These are phyloP conservation scores for Sebastes trivittatus DNA, from an alignment of 2,797 vertebrate genomes.

Conservation along the genomic window DNA sequence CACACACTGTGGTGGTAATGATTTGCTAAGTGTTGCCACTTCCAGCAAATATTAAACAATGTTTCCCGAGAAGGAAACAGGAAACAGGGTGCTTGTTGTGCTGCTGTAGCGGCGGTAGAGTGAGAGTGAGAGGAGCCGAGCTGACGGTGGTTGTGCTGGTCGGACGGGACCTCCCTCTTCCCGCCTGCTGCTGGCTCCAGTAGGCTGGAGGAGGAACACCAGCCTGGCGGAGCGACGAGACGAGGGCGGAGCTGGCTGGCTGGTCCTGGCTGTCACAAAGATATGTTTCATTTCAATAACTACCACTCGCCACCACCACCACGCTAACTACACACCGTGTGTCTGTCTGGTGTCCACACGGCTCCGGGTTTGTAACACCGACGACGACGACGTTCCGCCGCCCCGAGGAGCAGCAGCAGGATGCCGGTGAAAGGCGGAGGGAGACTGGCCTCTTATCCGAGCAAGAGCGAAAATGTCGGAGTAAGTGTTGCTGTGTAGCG, in stretches of 20 bases:
- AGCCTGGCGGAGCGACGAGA: background rate
- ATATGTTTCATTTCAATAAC: slow-evolving; percentile 9
- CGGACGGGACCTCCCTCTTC: slow-evolving; percentile 37
- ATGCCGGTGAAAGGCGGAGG: slow-evolving; percentile 82
- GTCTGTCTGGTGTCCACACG: background rate
- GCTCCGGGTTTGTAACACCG: background rate
- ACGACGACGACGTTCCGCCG: background rate
- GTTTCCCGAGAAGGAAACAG: slow-evolving; percentile 2
- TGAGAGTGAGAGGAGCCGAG: background rate
- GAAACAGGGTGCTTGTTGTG: slow-evolving; percentile 6
- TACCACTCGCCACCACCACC: background rate
- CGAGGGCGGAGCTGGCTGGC: slow-evolving; percentile 43
- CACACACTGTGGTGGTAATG: background rate
- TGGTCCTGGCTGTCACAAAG: slow-evolving; percentile 1
- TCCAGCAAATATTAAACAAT: background rate
- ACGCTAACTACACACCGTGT: background rate
- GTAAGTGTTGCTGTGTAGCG: slow-evolving; percentile 62
- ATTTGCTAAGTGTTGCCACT: background rate
- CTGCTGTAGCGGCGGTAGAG: background rate
- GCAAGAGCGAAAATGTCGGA: slow-evolving; percentile 67
- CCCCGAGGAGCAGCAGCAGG: slow-evolving; percentile 49
- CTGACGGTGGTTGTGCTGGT: background rate
- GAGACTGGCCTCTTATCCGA: slow-evolving; percentile 66
- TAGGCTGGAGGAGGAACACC: slow-evolving; percentile 13
- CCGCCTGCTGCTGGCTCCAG: slow-evolving; percentile 1